Base-by-base conservation (phyloP, 2,113 vertebrate genomes). In the Hydrolagus affinis region DNA sequence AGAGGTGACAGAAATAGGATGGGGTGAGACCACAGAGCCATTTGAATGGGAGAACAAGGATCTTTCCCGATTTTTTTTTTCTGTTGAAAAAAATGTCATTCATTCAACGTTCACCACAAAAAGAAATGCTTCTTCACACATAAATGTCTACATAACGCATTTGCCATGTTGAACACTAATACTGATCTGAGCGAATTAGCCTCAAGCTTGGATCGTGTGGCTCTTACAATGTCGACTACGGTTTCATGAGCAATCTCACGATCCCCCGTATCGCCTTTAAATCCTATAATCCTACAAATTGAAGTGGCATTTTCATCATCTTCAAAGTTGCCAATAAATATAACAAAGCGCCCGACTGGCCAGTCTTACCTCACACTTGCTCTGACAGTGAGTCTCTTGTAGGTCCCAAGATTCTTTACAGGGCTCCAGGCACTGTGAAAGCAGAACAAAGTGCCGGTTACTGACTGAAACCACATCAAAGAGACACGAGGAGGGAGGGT, bases 351-450 rank as follows among this genome's bases (percentile, higher is more conserved):
- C 44, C 88, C 88, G 86, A 87, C 88, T 80, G 89, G 44, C 88
- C 86, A 87, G 91, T 92, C 78, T 78, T 95, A 98, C 97, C 96
- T 98, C 97, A 78, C 97, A 99, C 92, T 97, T 94, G 92, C 93
- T 95, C 91, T 96, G 96, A 92, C 97, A 99, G 85, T 95, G 95
- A 87, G 94, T 95, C 90, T 94, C 95, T 90, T 92, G 94, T 89
- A 96, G 91, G 89, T 98, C 95, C 95, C 96, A 95, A 85, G 95
- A 94, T 88, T 95, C 95, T 91, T 95, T 96, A 94, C 97, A 99
- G n/a, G 97, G 97, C 91, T 97, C 96, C 93, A 99, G 93, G 92
- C 97, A 99, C 97, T 99, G 91, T 88, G 88, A 92, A 87, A 88
- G 88, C 86, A 85, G 86, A 91, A 88, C 30, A 89, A 88, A 86